Percentiles rank a stretch among this genome's conserved stretches.
These are phyloP conservation scores for Sebastes baramenuke DNA, from an alignment of 2,797 vertebrate species.

Conservation along the genomic window DNA sequence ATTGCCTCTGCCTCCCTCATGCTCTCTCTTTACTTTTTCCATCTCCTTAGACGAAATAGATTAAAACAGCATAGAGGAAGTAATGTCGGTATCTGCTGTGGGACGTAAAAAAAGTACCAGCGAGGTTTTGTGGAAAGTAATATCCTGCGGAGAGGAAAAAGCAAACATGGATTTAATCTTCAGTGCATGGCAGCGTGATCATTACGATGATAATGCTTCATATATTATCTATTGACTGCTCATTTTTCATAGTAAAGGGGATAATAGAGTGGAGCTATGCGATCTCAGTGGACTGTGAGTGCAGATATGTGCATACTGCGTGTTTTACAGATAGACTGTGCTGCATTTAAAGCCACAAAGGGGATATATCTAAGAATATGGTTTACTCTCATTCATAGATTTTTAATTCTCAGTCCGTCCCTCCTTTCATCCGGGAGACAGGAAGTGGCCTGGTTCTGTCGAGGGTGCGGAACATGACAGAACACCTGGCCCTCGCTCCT, in stretches of 20 bases:
- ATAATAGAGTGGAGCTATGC: constrained; percentile 40
- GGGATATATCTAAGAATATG: not conserved
- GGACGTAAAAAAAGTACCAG: constrained; percentile 32
- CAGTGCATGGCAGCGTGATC: constrained; percentile 38
- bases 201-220: constrained; percentile 58
- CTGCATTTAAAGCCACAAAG: constrained; percentile 16
- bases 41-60: constrained; percentile 4
- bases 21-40: not conserved
- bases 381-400: not conserved
- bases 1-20: constrained; percentile 3
- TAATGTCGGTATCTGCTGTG: constrained; percentile 21
- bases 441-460: constrained; percentile 74
- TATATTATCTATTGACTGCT: constrained; percentile 58
- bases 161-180: constrained; percentile 71
- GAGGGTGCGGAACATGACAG: constrained; percentile 55
- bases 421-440: constrained; percentile 27
- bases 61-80: constrained; percentile 25
- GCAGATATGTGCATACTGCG: not conserved
- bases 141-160: constrained; percentile 51
- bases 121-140: constrained; percentile 53
- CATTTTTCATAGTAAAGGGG: constrained; percentile 59
- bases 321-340: not conserved
- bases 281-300: constrained; percentile 16
- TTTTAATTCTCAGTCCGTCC: not conserved
- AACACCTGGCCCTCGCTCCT: constrained; percentile 64